Evolutionary conservation across 2,113 vertebrate species (phyloP), one percentile per base, ranked within the genome.

Genomic region (Rhadina sibilatrix): DNA sequence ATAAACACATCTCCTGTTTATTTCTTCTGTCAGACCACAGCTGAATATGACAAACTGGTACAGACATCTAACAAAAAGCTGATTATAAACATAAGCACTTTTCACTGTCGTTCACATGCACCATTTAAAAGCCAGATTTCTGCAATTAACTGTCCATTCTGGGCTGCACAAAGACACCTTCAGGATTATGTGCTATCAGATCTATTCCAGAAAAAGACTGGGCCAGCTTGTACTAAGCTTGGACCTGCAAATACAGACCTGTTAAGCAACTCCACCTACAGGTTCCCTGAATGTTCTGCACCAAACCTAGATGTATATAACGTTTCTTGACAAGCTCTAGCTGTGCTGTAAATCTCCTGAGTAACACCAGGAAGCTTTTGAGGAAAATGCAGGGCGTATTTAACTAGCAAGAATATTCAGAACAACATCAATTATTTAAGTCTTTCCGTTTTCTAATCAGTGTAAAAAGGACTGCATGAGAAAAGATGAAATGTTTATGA

Each of bases 21-120:
- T 33, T 92, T 93, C 37, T 70, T 83, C 56, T 70, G n/a, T n/a
- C 23, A 80, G 61, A 91, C 18, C 46, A 53, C 6, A 89, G 63
- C 54, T 75, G 60, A 87, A 79, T 24, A 59, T 19, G 11, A 59
- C 50, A 56, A 94, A 87, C 7, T 76, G 27, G 17, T 47, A 88
- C 0, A 6, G 44, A 53, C 30, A 70, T n/a, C 33, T 57, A 76
- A 79, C 40, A 90, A 91, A 84, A 85, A 69, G 28, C 8, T 76
- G n/a, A 40, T n/a, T 44, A 79, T 15, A 75, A 87, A 59, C 24
- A 57, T 5, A 65, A 93, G 18, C 13, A 80, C 28, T 79, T 91
- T 50, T 25, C 54, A 42, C 14, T 53, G 18, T 19, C 53, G 61
- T 40, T 53, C 37, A 65, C n/a, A n/a, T 3, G 10, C 8, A 49